phyloP scores from a whole-genome alignment of 2,797 vertebrate genomes.

The Scolopax rusticola region DNA sequence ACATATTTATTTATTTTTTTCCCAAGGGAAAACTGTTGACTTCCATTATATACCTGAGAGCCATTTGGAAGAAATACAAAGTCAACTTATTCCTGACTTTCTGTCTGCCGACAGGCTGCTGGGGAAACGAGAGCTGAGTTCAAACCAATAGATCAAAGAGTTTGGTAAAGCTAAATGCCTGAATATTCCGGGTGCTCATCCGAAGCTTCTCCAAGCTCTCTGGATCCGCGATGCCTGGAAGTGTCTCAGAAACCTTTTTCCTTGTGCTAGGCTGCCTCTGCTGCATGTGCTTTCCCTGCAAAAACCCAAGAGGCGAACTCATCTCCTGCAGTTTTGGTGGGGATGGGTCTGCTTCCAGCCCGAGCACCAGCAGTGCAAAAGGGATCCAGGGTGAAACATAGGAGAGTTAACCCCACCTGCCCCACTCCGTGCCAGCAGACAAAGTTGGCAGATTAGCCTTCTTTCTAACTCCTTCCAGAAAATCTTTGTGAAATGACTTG shows the following conservation, averaged over 20 bases:
- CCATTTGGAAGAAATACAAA: background rate
- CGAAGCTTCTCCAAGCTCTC: background rate
- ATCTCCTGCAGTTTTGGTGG: background rate
- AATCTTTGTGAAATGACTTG: background rate
- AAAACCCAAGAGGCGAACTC: background rate
- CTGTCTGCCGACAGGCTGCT: background rate
- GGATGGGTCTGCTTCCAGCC: background rate
- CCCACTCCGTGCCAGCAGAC: background rate
- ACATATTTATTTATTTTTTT: background rate
- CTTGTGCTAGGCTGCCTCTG: background rate
- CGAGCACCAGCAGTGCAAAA: background rate
- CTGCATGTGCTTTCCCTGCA: background rate
- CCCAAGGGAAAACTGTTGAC: background rate
- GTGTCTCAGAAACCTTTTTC: background rate
- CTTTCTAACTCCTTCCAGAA: background rate
- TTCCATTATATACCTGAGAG: background rate
- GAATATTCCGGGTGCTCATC: background rate
- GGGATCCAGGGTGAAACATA: background rate
- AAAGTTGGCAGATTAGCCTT: background rate
- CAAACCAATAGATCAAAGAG: background rate
- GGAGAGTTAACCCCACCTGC: background rate
- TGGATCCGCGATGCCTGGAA: background rate
- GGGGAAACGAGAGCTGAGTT: slow-evolving; percentile 11
- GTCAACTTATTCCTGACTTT: background rate
- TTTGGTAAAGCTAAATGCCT: background rate